phyloP scores from a whole-genome alignment of 2,888 invertebrate species.

The Drosophila cognata region DNA sequence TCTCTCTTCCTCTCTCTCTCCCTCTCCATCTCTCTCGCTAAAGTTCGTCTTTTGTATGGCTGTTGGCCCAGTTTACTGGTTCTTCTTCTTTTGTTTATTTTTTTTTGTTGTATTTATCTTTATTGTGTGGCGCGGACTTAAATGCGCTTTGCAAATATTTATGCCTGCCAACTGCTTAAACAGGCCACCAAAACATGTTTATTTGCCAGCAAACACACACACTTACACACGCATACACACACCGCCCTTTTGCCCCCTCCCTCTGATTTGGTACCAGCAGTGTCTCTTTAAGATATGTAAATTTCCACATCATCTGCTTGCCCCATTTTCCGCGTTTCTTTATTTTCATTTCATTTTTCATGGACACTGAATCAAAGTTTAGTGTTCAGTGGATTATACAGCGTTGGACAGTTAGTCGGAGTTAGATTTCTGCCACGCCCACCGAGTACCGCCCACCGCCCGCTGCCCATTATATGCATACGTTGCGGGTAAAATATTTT shows the following conservation, averaged over 20 bases:
- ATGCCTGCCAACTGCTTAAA: conserved; percentile 70
- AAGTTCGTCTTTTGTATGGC: conserved; percentile 16
- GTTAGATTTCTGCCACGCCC: conserved; percentile 61
- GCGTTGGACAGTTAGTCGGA: conserved; percentile 13
- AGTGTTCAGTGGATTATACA: conserved; percentile 60
- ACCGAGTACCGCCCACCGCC: background rate
- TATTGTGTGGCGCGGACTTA: conserved; percentile 73
- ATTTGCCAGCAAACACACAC: conserved; percentile 53
- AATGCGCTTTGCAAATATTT: conserved; percentile 81
- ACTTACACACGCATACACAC: background rate
- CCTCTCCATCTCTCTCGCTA: background rate
- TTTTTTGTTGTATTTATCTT: conserved; percentile 65
- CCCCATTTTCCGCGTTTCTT: conserved; percentile 17
- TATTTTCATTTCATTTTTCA: conserved; percentile 16
- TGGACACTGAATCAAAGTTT: conserved; percentile 63
- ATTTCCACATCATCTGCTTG: conserved; percentile 55
- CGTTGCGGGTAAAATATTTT: conserved; percentile 41
- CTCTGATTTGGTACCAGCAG: background rate
- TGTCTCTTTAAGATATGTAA: conserved; percentile 36
- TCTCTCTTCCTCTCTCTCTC: background rate
- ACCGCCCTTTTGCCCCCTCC: background rate
- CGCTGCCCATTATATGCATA: background rate
- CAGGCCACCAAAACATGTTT: conserved; percentile 68
- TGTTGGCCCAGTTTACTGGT: conserved; percentile 49
- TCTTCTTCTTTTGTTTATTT: conserved; percentile 24